phyloP scores from a whole-genome alignment of 2,888 invertebrate species.

The Cyaniris semiargus region DNA sequence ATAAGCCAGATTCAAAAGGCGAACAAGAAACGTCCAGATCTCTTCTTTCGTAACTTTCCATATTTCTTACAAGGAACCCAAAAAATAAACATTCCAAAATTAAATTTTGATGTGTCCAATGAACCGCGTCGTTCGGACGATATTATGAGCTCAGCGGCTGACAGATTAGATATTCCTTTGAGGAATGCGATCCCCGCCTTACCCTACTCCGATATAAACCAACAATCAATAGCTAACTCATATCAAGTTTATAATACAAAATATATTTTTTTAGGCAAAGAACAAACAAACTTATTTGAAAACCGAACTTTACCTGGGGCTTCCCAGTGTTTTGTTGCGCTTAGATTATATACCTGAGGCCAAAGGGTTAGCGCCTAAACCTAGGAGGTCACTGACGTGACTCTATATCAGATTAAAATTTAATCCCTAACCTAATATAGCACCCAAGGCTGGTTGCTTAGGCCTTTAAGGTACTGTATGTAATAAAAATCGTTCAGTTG shows the following conservation, averaged over 20 bases:
- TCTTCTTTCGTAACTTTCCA: not conserved
- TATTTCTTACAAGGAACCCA: not conserved
- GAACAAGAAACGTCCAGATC: not conserved
- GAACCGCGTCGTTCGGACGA: not conserved
- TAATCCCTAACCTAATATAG: too few relatives aligned
- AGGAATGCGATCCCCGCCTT: not conserved
- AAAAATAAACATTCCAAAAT: not conserved
- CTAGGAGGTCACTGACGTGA: too few relatives aligned
- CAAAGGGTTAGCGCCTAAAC: too few relatives aligned
- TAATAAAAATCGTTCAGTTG: too few relatives aligned
- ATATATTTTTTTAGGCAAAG: not conserved
- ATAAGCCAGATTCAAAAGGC: not conserved
- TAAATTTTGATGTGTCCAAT: not conserved
- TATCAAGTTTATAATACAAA: not conserved
- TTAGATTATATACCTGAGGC: not conserved
- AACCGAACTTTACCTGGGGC: too few relatives aligned
- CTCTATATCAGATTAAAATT: too few relatives aligned
- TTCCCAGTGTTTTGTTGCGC: not conserved
- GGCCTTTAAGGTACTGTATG: too few relatives aligned
- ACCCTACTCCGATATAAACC: not conserved
- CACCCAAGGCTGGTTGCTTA: too few relatives aligned
- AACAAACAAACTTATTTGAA: not conserved
- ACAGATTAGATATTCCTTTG: not conserved
- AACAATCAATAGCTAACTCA: not conserved
- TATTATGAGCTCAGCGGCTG: not conserved